phyloP scores from a whole-genome alignment of 2,113 vertebrate species.

The Ellobius talpinus region DNA sequence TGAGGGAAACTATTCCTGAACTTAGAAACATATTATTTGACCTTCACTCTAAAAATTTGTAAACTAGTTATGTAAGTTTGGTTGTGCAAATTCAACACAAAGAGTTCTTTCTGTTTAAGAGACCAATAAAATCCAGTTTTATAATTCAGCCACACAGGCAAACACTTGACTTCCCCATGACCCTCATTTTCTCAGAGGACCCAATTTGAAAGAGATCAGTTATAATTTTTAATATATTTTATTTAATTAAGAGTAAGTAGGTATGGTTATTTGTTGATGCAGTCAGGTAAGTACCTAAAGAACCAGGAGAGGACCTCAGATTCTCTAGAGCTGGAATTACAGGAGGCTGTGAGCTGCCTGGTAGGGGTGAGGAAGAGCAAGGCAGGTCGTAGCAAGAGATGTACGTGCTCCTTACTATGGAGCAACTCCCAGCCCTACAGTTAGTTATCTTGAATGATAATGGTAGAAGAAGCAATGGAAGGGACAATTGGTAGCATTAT shows the following conservation, averaged over 20 bases:
- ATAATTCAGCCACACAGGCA: neutral
- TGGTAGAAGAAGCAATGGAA: neutral
- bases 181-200: conserved; percentile 46
- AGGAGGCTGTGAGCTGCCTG: no score
- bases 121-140: conserved; percentile 16
- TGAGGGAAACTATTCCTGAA: conserved; percentile 30
- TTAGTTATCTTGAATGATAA: neutral
- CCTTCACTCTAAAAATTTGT: conserved; percentile 15
- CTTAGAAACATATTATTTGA: conserved; percentile 32
- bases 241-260: neutral
- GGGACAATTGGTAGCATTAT: neutral
- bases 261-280: no score
- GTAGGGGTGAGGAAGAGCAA: neutral
- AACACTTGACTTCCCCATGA: conserved; percentile 1
- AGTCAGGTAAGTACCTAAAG: neutral
- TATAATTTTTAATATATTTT: conserved; percentile 2
- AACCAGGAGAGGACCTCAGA: no score
- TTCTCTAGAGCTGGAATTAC: neutral
- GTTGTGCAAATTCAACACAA: neutral
- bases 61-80: conserved; percentile 35
- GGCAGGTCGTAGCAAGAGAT: neutral
- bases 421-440: neutral
- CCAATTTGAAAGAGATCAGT: neutral
- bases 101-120: neutral
- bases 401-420: neutral